Percentiles rank a stretch among this genome's conserved stretches.
Evolutionary conservation across 2,113 vertebrate genomes (phyloP).

Genomic region (Tachycineta bicolor): DNA sequence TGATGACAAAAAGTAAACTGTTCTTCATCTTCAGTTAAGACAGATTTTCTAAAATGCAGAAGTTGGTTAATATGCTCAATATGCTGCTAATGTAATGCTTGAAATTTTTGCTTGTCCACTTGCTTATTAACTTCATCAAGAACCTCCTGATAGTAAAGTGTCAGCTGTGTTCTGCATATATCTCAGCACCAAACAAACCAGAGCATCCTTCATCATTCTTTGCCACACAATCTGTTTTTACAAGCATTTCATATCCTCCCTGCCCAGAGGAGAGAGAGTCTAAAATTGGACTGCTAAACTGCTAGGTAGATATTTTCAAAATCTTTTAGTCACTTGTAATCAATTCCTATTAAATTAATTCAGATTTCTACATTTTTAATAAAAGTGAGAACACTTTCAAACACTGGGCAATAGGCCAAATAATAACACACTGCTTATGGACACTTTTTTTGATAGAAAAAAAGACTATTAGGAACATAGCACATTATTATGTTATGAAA

Average conservation of each 20-base stretch:
- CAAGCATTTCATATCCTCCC: background rate
- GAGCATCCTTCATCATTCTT: background rate
- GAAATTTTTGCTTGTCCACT: background rate
- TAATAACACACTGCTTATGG: background rate
- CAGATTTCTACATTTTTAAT: conserved; percentile 3
- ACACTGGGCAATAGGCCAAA: background rate
- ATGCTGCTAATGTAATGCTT: background rate
- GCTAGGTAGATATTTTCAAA: background rate
- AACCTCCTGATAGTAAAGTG: background rate
- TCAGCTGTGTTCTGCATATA: background rate
- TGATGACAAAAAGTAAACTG: background rate
- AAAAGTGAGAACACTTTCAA: background rate
- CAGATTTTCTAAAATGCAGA: background rate
- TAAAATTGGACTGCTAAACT: conserved; percentile 32
- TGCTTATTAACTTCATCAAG: background rate
- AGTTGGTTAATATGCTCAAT: background rate
- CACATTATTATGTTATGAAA: background rate
- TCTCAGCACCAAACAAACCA: background rate
- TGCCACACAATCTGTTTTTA: background rate
- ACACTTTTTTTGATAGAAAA: background rate
- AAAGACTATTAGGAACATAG: background rate
- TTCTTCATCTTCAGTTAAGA: background rate
- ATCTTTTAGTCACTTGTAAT: conserved; percentile 23
- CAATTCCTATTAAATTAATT: conserved; percentile 32
- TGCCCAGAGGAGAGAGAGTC: background rate